Evolutionary conservation across 2,113 vertebrate genomes (phyloP), one percentile per base, ranked within the genome.

Genomic region (Gallinago media): DNA sequence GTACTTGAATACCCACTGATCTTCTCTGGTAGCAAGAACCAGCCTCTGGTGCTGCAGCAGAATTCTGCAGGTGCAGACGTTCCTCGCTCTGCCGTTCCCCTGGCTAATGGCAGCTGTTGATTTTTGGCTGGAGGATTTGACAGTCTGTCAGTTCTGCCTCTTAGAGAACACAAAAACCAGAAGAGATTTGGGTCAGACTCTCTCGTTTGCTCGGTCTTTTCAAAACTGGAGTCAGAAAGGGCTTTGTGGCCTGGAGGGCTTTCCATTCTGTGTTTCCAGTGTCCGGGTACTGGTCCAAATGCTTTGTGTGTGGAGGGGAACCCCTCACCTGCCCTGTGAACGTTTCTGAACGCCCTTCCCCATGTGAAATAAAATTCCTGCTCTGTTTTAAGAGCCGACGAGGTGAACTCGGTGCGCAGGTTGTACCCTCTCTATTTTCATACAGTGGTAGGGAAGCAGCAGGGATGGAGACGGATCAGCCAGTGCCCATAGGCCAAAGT

Each of bases 301-400:
- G 52, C 44, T 36, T 19, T 42, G 31, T 12, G 82, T 40, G 10
- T 10, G 29, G 11, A 31, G 54, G 29, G 47, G 52, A 54, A 6
- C 13, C 66, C 52, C n/a, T 66, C 52, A 20, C 23, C 73, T 65
- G 65, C 66, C 3, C 0, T 4, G 50, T 32, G 42, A 50, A 11
- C 2, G 0, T 16, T 29, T 40, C 1, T 3, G 15, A 14, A 1
- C 38, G 11, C 74, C 4, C 1, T 31, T 61, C n/a, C 54, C 38
- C 20, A 4, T 11, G 12, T 9, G 12, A 15, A 44, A 25, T 14
- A 18, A 14, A 42, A 46, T 27, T 15, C 26, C 29, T 38, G 0
- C 38, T 52, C 12, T 52, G 38, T 42, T 61, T 20, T 6, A 34
- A 58, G 68, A 73, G 73, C 54, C 40, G 59, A 23, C 11, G 1